Percentiles rank a stretch among this genome's conserved stretches.
These are phyloP conservation scores for Narcine bancroftii DNA, from an alignment of 2,113 vertebrate genomes.

Conservation along the genomic window DNA sequence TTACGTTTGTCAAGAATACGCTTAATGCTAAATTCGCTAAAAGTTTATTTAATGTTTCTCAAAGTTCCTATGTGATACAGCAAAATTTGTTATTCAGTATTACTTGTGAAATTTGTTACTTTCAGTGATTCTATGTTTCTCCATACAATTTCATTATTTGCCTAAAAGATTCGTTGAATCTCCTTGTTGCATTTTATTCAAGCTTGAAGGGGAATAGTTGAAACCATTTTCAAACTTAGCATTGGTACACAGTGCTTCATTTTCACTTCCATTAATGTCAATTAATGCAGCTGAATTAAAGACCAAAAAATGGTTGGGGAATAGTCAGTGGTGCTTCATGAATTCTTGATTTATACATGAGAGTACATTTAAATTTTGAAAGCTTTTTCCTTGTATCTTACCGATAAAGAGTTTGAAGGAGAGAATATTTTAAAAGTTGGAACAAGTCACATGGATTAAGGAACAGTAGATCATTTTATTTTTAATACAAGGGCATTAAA, in stretches of 20 bases:
- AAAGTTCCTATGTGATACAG: too few relatives aligned
- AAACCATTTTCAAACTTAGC: neutral
- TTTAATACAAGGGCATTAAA: too few relatives aligned
- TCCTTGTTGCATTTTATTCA: neutral
- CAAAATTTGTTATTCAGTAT: too few relatives aligned
- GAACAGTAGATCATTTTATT: neutral
- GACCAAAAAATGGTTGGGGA: neutral
- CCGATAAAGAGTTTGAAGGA: neutral
- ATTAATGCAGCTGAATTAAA: neutral
- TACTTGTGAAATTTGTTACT: neutral
- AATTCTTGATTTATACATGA: neutral
- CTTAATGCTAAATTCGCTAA: too few relatives aligned
- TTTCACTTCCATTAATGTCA: neutral
- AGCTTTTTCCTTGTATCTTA: neutral
- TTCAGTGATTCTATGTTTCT: neutral
- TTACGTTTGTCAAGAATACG: too few relatives aligned
- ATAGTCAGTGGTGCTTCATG: neutral
- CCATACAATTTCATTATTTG: neutral
- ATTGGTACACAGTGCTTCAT: neutral
- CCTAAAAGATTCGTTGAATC: neutral
- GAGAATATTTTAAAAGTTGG: neutral
- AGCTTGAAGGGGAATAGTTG: neutral
- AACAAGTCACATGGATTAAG: neutral
- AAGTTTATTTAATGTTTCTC: too few relatives aligned
- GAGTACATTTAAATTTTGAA: neutral